Evolutionary conservation across 2,888 invertebrate genomes (phyloP).

Genomic region (Diplolepis rosae): DNA sequence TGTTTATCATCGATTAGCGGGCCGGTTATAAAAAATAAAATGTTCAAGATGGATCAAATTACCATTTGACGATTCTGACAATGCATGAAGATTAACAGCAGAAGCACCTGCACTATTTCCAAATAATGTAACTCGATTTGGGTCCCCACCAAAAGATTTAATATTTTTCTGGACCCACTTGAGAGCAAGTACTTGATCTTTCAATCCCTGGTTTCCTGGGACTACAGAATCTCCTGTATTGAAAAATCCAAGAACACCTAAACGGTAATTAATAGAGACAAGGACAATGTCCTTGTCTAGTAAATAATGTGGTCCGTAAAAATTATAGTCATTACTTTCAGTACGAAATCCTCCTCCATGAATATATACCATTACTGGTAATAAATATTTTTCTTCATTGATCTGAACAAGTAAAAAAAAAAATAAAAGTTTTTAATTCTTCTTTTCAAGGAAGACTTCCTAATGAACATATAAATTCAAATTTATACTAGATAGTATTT

Average conservation of each 20-base stretch:
- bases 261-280: slow-evolving; percentile 82
- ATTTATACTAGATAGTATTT: too few species aligned
- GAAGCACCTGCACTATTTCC: slow-evolving; percentile 84
- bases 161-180: slow-evolving; percentile 80
- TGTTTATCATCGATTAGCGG: background rate
- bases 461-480: too few species aligned
- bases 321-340: slow-evolving; percentile 80
- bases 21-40: too few species aligned
- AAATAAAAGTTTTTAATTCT: too few species aligned
- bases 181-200: slow-evolving; percentile 80
- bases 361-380: slow-evolving; percentile 85
- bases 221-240: slow-evolving; percentile 80
- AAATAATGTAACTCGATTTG: slow-evolving; percentile 75
- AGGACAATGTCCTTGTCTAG: slow-evolving; percentile 82
- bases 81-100: slow-evolving; percentile 80
- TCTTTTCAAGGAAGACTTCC: too few species aligned
- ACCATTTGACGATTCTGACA: slow-evolving; percentile 21
- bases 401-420: too few species aligned
- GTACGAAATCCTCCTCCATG: slow-evolving; percentile 86
- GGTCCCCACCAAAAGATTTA: slow-evolving; percentile 79
- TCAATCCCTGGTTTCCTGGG: slow-evolving; percentile 82
- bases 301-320: slow-evolving; percentile 83
- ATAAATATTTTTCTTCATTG: slow-evolving; percentile 68
- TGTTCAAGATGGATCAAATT: background rate
- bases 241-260: slow-evolving; percentile 79